A percentile compares a stretch with the other conserved stretches of the same genome.
Conservation (phyloP, 2,113 vertebrate genomes). For the Alethe diademata region DNA sequence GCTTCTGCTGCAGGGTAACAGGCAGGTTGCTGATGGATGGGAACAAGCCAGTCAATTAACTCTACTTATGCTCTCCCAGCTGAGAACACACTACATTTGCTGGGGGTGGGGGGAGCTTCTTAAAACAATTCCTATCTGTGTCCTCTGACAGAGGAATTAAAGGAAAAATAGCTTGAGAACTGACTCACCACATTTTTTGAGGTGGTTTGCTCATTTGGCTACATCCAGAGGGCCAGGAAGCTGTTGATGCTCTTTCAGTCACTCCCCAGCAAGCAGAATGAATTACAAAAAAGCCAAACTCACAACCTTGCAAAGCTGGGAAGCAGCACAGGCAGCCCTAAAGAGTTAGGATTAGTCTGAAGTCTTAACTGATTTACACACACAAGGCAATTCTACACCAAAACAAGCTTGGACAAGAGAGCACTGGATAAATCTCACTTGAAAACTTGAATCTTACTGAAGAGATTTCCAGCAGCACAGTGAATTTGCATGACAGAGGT, state of each 20-base stretch:
- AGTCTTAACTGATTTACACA: not conserved
- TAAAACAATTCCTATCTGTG: not conserved
- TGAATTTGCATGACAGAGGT: not conserved
- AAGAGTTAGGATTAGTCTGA: not conserved
- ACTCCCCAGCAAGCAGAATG: not conserved
- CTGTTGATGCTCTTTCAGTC: not conserved
- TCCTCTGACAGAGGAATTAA: not conserved
- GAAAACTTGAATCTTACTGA: not conserved
- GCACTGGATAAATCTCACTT: not conserved
- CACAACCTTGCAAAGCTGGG: not conserved
- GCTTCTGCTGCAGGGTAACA: not conserved
- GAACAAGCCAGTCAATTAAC: not conserved
- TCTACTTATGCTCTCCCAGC: not conserved
- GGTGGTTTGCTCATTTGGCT: not conserved
- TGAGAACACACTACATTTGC: not conserved
- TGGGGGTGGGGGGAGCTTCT: not conserved
- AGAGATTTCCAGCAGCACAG: not conserved
- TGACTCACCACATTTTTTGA: not conserved
- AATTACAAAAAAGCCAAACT: not conserved
- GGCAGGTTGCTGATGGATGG: not conserved
- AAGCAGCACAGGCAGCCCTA: not conserved
- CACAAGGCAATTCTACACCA: not conserved
- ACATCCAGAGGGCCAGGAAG: not conserved
- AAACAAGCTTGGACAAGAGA: not conserved
- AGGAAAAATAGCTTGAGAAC: not conserved